phyloP scores from a whole-genome alignment of 2,797 vertebrate species.

The Parauchenoglanis ngamensis region DNA sequence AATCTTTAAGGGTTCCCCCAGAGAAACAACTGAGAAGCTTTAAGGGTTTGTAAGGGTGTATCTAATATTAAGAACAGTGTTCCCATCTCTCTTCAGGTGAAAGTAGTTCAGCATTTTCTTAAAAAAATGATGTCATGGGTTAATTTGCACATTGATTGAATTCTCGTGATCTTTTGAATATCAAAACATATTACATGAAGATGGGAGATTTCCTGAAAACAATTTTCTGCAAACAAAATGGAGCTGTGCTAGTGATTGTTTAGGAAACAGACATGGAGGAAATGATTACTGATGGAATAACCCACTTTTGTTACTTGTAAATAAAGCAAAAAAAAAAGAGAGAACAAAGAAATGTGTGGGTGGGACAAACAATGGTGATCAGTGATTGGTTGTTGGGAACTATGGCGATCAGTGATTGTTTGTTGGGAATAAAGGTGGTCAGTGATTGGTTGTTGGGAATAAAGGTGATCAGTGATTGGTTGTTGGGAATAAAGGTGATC shows the following conservation, averaged over 20 bases:
- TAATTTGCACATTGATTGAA: not conserved
- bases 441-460: not conserved
- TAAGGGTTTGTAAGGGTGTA: not conserved
- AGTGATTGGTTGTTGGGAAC: not conserved
- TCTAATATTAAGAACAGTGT: not conserved
- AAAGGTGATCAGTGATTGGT: not conserved
- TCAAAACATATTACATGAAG: not conserved
- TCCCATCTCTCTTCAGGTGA: not conserved
- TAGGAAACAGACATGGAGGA: not conserved
- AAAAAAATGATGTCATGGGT: not conserved
- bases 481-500: not conserved
- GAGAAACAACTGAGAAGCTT: not conserved
- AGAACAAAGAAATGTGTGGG: not conserved
- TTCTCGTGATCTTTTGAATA: not conserved
- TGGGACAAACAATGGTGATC: not conserved
- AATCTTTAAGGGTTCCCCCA: not conserved
- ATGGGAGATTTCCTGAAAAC: not conserved
- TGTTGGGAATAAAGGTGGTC: not conserved
- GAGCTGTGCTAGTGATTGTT: not conserved
- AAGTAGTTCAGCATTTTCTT: not conserved
- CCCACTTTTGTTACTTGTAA: not conserved
- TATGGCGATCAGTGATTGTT: not conserved
- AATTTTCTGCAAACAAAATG: not conserved
- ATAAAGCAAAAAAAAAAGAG: not conserved
- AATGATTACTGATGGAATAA: not conserved